Evolutionary conservation across 2,113 vertebrate genomes (phyloP), one percentile per base, ranked within the genome.

Genomic region (Cranoglanis bouderius): DNA sequence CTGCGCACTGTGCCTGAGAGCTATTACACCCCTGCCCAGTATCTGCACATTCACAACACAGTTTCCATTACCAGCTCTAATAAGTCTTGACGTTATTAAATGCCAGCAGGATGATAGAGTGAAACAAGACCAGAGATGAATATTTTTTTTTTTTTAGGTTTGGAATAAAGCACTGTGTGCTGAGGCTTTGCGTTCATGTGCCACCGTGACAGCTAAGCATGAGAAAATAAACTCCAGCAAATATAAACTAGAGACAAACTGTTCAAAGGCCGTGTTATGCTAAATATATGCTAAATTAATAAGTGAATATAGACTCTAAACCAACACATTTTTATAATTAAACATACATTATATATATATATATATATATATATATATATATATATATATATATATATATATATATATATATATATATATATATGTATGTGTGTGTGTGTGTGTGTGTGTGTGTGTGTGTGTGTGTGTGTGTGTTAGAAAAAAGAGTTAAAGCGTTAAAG

Each of bases 81-180:
- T 98, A 98, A 99, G 97, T 97, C 97, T 98, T 97, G 97, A 97
- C 97, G 94, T 98, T 98, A 98, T 98, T 98, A 97, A 98, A 97
- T 96, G 96, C 97, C 97, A 97, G 96, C 95, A 96, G 95, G 96
- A 96, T 96, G 96, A 96, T 94, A 95, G 96, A 95, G 94, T 95
- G 94, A 96, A 97, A 95, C 96, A 96, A 95, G 92, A 93, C 86
- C 70, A 35, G 19, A 95, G 94, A 95, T 94, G 95, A 95, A 94
- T 96, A 95, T 96, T 97, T 96, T 59, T 38, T 94, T 96, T 94
- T 96, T 95, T 96, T 97, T 96, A 95, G 93, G 92, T 93, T 93
- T 95, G 94, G 94, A 95, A 88, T 86, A 77, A 85, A 89, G 96
- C 95, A 95, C 94, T 91, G 95, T 93, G 93, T 93, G 51, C 18